Base-by-base conservation (phyloP, 2,888 invertebrate species). In the Ditylenchus weischeri region DNA sequence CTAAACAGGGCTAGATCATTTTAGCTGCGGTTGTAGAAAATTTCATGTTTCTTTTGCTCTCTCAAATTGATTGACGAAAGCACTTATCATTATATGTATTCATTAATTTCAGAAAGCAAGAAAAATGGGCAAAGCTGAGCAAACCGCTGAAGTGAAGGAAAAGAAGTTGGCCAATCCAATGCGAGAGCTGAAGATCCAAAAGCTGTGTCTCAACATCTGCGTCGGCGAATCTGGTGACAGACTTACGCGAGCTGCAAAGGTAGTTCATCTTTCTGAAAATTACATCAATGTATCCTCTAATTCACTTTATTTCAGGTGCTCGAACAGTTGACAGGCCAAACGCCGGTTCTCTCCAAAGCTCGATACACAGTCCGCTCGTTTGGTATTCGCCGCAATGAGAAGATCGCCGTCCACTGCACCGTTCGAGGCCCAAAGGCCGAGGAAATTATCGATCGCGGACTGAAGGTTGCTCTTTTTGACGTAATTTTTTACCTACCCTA, bases 381-480 rank as follows among this genome's bases (percentile, higher is more conserved):
- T 84, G 96, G 98, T 83, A 99, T 98, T 84, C 89, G 98, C 84
- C 91, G 98, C 89, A 98, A 98, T 88, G 98, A 98, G 88, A 99
- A 98, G 86, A 98, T 98, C 84, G 94, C 98, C 79, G 96, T 98
- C 69, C 96, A 98, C 85, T 96, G 96, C 86, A 99, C 98, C 64
- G 98, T 98, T 15, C 89, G 98, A 73, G 98, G 98, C 65, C 92
- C 94, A 64, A 98, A 98, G 86, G 98, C 98, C 71, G 96, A 99
- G 84, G 96, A 98, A 86, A 98, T 98, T 84, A 88, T 99, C 69
- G 98, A 99, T 86, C 90, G 92, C 83, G 98, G 98, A 65, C 87
- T 99, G 66, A 99, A 98, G 88, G 96, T 96, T 83, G 82, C 6
- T n/a, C n/a, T n/a, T n/a, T n/a, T n/a, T n/a, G n/a, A n/a, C n/a